Conservation (phyloP, 2,797 vertebrate species). For the Propithecus deckenii region DNA sequence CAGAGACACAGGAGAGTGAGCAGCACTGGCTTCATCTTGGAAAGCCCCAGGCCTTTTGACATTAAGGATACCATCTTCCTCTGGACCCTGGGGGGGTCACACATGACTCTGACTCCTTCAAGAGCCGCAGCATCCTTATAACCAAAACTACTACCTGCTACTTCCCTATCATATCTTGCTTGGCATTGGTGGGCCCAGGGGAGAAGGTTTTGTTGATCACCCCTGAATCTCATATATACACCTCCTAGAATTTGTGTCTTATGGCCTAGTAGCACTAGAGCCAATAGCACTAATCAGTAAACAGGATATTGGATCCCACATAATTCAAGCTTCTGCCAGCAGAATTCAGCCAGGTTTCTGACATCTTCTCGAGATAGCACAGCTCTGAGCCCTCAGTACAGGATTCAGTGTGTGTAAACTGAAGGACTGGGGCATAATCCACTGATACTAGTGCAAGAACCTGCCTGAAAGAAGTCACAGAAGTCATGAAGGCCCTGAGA, state of each 20-base stretch:
- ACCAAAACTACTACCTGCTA: neutral
- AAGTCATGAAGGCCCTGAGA: neutral
- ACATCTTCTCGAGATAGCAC: neutral
- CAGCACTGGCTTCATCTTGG: neutral
- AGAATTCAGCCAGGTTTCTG: neutral
- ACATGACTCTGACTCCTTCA: neutral
- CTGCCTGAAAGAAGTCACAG: neutral
- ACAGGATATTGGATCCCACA: neutral
- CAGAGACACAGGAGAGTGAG: neutral
- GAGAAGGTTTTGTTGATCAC: neutral
- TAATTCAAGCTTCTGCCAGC: neutral
- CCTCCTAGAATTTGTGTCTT: neutral
- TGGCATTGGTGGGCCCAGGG: neutral
- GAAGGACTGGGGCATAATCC: neutral
- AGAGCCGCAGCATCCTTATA: neutral
- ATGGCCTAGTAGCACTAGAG: neutral
- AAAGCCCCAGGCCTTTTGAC: neutral
- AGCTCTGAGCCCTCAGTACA: neutral
- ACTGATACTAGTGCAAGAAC: neutral
- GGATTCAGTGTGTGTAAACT: neutral
- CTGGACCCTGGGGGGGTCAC: neutral
- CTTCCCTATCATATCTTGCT: neutral
- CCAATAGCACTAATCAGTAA: neutral
- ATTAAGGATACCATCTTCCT: neutral
- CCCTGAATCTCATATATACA: neutral